Evolutionary conservation across 2,888 invertebrate species (phyloP), one percentile per base, ranked within the genome.

Genomic region (Oscheius myriophilus): DNA sequence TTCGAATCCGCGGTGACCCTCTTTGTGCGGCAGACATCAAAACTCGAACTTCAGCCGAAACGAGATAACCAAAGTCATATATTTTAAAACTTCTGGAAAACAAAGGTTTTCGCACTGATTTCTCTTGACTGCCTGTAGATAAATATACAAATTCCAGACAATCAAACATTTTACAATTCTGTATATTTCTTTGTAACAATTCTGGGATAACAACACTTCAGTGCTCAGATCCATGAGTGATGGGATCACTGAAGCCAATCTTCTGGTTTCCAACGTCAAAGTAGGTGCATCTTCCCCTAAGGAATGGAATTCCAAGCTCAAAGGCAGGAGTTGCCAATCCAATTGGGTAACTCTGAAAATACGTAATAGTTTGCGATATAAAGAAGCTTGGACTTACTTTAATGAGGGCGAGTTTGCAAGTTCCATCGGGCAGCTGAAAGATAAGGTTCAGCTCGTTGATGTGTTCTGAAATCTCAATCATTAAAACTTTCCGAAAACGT

Each of bases 301-400:
- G 41, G 61, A 67, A 67, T 6, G 67, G 67, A 41, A 23, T 33
- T 51, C 67, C 67, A n/a, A 67, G 52, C 33, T 67, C 67, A 33
- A 67, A 61, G 63, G 25, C n/a, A 16, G 26, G 23, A 16, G 26
- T 18, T 21, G 52, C 43, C 1, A 33, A 16, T 51, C 41, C 62
- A 16, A 26, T 46, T 9, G 9, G 3, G 21, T 18, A n/a, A 49
- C 9, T 49, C n/a, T 25, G 39, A 41, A 39, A 49, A n/a, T 18
- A 62, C 14, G 49, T 25, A 25, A 51, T 46, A 2, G 12, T 7
- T 53, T 53, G n/a, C 16, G 9, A 2, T 25, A n/a, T 58, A 2
- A 58, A 58, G 41, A n/a, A 42, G 12, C 11, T 6, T n/a, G 2
- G 49, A n/a, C 46, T 62, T 53, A 66, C 66, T 12, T 49, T 53